A percentile compares a stretch with the other conserved stretches of the same genome.
These are phyloP conservation scores for Anhinga rufa DNA, from an alignment of 2,113 vertebrate genomes.

Conservation along the genomic window DNA sequence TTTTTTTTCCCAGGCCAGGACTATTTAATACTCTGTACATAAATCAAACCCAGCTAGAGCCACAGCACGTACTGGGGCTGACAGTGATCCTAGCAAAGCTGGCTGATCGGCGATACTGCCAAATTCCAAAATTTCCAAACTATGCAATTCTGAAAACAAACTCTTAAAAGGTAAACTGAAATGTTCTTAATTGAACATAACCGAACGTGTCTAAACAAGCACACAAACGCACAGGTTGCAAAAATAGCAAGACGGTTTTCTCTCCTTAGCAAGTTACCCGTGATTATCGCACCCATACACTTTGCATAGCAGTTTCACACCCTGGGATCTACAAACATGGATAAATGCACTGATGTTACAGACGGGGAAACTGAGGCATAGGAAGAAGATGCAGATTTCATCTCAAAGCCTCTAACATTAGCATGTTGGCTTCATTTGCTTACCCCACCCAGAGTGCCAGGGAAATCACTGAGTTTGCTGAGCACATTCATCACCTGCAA, in stretches of 20 bases:
- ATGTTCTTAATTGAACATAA: not conserved
- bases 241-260: not conserved
- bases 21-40: accelerated
- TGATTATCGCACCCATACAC: not conserved
- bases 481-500: accelerated
- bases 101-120: not conserved
- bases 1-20: not conserved
- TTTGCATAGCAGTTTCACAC: not conserved
- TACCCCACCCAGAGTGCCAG: accelerated
- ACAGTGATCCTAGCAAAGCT: accelerated
- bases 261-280: not conserved
- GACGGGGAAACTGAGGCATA: not conserved
- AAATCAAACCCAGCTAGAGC: no score
- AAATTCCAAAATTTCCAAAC: not conserved
- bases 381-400: not conserved
- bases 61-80: accelerated
- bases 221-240: not conserved
- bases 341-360: accelerated
- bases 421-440: accelerated
- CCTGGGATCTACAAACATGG: accelerated
- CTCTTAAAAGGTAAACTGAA: not conserved
- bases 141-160: accelerated
- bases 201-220: accelerated
- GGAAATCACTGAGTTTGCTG: accelerated
- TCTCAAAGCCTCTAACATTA: accelerated